Conservation (phyloP, 2,888 invertebrate species). For the Drosophila colorata region DNA sequence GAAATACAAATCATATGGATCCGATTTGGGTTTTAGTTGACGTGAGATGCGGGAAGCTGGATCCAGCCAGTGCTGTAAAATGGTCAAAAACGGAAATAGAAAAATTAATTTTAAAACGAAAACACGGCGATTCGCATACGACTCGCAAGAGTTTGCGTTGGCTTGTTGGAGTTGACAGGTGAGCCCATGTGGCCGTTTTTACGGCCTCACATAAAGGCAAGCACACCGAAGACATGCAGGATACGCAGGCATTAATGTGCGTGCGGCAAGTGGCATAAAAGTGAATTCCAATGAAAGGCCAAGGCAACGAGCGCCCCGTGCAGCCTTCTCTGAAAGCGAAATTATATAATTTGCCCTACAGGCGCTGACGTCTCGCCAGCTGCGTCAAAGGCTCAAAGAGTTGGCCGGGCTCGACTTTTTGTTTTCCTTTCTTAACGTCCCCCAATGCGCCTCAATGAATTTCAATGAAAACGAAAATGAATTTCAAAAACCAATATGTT, state of each 20-base stretch:
- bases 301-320: constrained; percentile 7
- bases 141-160: constrained; percentile 7
- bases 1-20: constrained; percentile 95
- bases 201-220: constrained; percentile 27
- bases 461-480: constrained; percentile 81
- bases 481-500: constrained; percentile 79
- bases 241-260: constrained; percentile 40
- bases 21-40: constrained; percentile 91
- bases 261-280: constrained; percentile 43
- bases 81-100: constrained; percentile 14
- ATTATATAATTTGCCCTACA: constrained; percentile 66
- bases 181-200: constrained; percentile 32
- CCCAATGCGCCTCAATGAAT: constrained; percentile 74
- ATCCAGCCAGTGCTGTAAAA: constrained; percentile 95
- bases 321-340: constrained; percentile 64
- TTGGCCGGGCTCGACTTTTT: constrained; percentile 35
- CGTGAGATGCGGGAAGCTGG: constrained; percentile 94
- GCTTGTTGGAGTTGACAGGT: constrained; percentile 37
- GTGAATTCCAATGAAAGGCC: constrained; percentile 63
- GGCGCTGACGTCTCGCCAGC: constrained; percentile 53
- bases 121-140: constrained; percentile 27
- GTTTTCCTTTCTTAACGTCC: constrained; percentile 56
- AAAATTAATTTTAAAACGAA: constrained; percentile 43
- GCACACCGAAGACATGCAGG: constrained; percentile 27
- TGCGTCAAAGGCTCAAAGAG: constrained; percentile 63